Evolutionary conservation across 1,140 invertebrate genomes (phyloP).

Genomic region (Belonocnema kinseyi): DNA sequence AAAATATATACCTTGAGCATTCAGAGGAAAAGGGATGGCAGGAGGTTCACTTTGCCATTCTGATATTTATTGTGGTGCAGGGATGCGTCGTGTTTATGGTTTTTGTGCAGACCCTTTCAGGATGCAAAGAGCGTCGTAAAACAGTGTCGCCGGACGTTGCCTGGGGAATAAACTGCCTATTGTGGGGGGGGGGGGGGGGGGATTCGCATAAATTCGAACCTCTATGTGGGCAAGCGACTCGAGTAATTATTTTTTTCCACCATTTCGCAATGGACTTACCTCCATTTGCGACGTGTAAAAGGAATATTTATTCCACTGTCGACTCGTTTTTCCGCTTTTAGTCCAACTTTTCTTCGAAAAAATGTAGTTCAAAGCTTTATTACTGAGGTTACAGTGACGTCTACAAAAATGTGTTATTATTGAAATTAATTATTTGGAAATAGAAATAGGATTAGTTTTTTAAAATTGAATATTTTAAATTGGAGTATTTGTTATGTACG

Average conservation of each 20-base stretch:
- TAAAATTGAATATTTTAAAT: background rate
- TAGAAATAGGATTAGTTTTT: background rate
- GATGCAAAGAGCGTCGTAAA: slow-evolving; percentile 67
- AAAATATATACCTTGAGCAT: slow-evolving; percentile 16
- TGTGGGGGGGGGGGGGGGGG: background rate
- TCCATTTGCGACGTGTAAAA: slow-evolving; percentile 16
- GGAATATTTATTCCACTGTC: slow-evolving; percentile 23
- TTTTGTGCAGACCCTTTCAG: slow-evolving; percentile 60
- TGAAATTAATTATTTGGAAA: too few species aligned
- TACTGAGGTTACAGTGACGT: too few species aligned
- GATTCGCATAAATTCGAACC: slow-evolving; percentile 60
- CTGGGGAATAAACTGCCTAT: slow-evolving; percentile 61
- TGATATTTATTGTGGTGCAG: slow-evolving; percentile 59
- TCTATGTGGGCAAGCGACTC: slow-evolving; percentile 13
- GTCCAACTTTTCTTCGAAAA: background rate
- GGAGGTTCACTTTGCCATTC: slow-evolving; percentile 22
- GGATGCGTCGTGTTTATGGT: slow-evolving; percentile 66
- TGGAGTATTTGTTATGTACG: too few species aligned
- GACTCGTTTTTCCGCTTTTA: background rate
- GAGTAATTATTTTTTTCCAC: slow-evolving; percentile 28
- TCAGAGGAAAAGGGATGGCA: background rate
- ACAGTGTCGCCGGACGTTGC: slow-evolving; percentile 57
- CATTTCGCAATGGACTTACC: slow-evolving; percentile 26
- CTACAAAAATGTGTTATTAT: too few species aligned
- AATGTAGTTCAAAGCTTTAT: too few species aligned